Percentiles rank a stretch among this genome's conserved stretches.
Conservation (phyloP, 2,113 vertebrate species). For the Spea multiplicata region DNA sequence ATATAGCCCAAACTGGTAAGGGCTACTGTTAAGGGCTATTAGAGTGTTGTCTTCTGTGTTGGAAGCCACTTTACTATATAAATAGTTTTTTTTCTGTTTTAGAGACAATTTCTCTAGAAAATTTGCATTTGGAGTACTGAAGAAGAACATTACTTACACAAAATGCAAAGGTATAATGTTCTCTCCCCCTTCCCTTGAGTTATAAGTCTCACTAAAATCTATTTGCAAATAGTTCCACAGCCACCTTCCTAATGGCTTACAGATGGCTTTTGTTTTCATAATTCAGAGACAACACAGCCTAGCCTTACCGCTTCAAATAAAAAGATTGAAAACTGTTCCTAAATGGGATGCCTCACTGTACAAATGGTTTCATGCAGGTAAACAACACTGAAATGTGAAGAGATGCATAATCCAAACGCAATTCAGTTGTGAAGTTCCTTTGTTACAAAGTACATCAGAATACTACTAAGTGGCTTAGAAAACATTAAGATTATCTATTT, state of each 20-base stretch:
- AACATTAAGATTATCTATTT: neutral
- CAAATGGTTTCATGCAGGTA: neutral
- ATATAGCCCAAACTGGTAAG: too few species aligned
- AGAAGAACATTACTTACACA: neutral
- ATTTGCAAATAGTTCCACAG: neutral
- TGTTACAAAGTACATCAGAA: neutral
- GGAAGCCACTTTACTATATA: too few species aligned
- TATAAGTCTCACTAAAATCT: slow-evolving; percentile 1
- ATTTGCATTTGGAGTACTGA: neutral
- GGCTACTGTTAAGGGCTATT: too few species aligned
- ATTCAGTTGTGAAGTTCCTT: neutral
- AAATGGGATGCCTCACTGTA: neutral
- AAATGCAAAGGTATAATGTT: neutral
- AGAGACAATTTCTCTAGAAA: too few species aligned
- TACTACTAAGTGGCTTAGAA: neutral
- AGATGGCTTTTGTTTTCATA: slow-evolving; percentile 3
- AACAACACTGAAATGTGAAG: neutral
- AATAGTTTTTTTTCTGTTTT: neutral
- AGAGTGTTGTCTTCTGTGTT: too few species aligned
- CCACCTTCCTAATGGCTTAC: neutral
- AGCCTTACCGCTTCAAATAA: neutral
- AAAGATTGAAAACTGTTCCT: neutral
- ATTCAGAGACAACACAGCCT: neutral
- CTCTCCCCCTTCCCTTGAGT: neutral
- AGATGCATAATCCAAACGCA: neutral